Base-by-base conservation (phyloP, 1,140 invertebrate species). In the Hylyphantes graminicola region DNA sequence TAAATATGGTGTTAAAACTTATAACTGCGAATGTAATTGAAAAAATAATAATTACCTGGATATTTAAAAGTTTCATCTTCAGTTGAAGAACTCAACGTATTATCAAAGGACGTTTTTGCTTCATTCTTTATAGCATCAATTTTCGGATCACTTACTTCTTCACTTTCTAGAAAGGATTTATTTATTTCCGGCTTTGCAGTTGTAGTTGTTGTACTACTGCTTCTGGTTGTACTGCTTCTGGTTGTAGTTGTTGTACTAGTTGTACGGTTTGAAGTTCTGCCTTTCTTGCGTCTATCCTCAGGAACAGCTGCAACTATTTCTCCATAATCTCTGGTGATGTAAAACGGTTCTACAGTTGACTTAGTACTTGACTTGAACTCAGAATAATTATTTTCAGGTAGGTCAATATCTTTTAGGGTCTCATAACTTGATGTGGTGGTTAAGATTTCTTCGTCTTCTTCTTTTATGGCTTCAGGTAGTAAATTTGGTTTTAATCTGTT, bases 241-340 rank as follows among this genome's bases (percentile, higher is more conserved):
- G 50, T 11, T 3, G 75, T 15, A 8, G 64, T 11, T 19, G 50
- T 78, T 70, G 67, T 13, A 48, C 9, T 35, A 8, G n/a, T 73
- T 48, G 76, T 78, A 55, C 63, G 17, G 7, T 61, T 35, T 13
- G 61, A 17, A 12, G 17, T 54, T n/a, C 48, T 50, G 4, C 12
- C 50, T 53, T 10, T 78, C 9, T 35, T 78, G 8, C 50, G 11
- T 3, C 21, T 21, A 12, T 65, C 48, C 13, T 75, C 61, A 51
- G 57, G 17, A n/a, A 83, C 50, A 17, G 80, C 70, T 15, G 80
- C 74, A 12, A 67, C 35, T 13, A 83, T 7, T 55, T 72, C 48
- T 9, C 80, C 80, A 67, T 83, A 83, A 64, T 83, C 80, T 53
- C 80, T 83, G 35, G 80, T 83, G 15, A 83, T 35, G 48, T 74